A percentile compares a stretch with the other conserved stretches of the same genome.
These are phyloP conservation scores for Morinoia aosen DNA, from an alignment of 2,888 invertebrate species.

Conservation along the genomic window DNA sequence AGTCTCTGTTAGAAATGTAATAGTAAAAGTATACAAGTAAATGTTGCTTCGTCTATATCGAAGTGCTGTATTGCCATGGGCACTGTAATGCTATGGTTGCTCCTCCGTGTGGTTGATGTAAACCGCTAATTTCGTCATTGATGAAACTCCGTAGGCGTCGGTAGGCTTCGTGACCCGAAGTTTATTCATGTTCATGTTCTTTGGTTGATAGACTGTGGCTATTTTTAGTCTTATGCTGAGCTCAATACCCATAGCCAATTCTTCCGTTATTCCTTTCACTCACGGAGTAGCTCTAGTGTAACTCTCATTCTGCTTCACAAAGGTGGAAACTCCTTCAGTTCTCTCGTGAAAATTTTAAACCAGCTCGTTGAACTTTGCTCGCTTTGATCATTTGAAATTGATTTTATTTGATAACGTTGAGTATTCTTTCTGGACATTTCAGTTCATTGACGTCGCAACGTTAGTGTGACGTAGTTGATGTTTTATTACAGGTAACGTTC, in stretches of 20 bases:
- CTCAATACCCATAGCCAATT: neutral
- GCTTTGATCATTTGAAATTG: neutral
- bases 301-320: neutral
- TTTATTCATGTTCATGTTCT: neutral
- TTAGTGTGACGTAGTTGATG: neutral
- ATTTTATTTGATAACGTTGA: neutral
- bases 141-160: neutral
- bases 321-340: neutral
- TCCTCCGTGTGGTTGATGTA: constrained; percentile 22
- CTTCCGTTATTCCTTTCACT: neutral
- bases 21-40: constrained; percentile 23
- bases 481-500: neutral
- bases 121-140: neutral
- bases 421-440: neutral
- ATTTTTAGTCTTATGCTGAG: neutral
- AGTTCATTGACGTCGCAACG: neutral
- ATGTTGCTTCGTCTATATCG: constrained; percentile 50
- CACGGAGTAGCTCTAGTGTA: neutral
- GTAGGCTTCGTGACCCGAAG: neutral
- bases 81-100: neutral
- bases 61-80: constrained; percentile 1
- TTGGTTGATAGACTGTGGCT: neutral
- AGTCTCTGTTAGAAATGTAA: constrained; percentile 23
- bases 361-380: neutral
- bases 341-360: neutral